phyloP scores from a whole-genome alignment of 2,888 invertebrate species.

The Scaptomyza caliginosa region DNA sequence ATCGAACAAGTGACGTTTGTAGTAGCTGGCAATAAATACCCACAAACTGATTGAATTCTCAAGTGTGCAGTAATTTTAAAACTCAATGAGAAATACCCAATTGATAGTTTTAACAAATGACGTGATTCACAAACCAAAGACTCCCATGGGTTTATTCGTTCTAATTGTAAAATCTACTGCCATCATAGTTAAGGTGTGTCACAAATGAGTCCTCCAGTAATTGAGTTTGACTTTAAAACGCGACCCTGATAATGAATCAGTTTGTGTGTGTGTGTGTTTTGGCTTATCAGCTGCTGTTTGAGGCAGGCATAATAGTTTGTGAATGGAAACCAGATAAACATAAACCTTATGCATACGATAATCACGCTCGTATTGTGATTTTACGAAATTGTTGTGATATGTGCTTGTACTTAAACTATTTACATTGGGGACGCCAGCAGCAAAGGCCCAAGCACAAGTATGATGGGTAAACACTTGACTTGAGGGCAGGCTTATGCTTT shows the following conservation, averaged over 20 bases:
- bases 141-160: background rate
- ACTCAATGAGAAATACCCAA: background rate
- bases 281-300: conserved; percentile 28
- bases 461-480: conserved; percentile 32
- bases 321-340: conserved; percentile 3
- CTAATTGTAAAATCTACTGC: background rate
- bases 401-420: conserved; percentile 7
- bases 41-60: background rate
- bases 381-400: conserved; percentile 6
- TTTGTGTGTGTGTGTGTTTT: background rate
- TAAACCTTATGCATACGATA: background rate
- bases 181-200: background rate
- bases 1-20: background rate
- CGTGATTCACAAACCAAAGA: conserved; percentile 16
- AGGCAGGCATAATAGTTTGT: background rate
- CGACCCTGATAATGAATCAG: background rate
- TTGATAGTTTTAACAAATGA: background rate
- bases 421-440: background rate
- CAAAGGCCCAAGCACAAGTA: background rate
- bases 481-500: conserved; percentile 10
- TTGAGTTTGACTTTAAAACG: background rate
- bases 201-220: conserved; percentile 16
- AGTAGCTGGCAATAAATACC: background rate
- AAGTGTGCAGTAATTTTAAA: background rate
- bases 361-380: background rate